Evolutionary conservation across 2,113 vertebrate species (phyloP).

Genomic region (Actenoides hombroni): DNA sequence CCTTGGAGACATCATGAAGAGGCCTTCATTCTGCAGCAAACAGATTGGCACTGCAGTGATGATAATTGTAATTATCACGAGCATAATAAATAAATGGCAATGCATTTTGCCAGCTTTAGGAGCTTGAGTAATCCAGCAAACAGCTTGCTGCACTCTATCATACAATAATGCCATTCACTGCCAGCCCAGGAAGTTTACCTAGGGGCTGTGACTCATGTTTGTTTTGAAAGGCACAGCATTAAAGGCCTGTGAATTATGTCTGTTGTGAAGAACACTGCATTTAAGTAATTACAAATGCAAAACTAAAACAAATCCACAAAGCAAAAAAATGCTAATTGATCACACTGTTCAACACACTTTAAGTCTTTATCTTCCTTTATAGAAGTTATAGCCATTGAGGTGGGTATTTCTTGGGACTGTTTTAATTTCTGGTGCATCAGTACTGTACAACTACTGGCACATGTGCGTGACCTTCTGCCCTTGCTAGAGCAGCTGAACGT

Average conservation of each 20-base stretch:
- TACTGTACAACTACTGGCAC: not conserved
- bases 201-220: conserved; percentile 68
- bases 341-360: not conserved
- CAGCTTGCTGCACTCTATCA: conserved; percentile 56
- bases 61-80: conserved; percentile 63
- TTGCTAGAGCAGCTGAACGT: not conserved
- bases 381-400: not conserved
- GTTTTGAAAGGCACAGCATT: conserved; percentile 58
- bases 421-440: not conserved
- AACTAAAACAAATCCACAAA: conserved; percentile 41
- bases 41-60: conserved; percentile 55
- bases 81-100: conserved; percentile 60
- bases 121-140: conserved; percentile 54
- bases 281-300: conserved; percentile 66
- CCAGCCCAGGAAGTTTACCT: conserved; percentile 61
- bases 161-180: conserved; percentile 60
- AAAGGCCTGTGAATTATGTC: conserved; percentile 57
- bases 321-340: not conserved
- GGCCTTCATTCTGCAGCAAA: conserved; percentile 47
- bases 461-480: accelerated
- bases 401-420: not conserved
- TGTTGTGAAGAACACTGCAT: conserved; percentile 58
- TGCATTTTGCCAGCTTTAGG: conserved; percentile 46
- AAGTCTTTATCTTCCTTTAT: not conserved
- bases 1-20: conserved; percentile 54